Evolutionary conservation across 2,113 vertebrate species (phyloP), one percentile per base, ranked within the genome.

Genomic region (Callipepla californica): DNA sequence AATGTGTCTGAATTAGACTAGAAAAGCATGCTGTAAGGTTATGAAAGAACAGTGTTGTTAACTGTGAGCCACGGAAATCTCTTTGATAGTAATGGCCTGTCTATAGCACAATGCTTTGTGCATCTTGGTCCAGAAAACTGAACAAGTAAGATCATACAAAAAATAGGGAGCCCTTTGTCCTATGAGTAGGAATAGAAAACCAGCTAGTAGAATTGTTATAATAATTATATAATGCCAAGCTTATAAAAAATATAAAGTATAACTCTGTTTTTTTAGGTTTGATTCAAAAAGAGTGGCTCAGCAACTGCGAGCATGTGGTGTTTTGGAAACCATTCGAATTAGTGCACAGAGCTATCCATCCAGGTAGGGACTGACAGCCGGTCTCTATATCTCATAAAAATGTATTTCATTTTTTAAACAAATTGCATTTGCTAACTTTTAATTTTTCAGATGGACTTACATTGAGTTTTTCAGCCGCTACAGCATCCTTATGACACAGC

Each of bases 331-430:
- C 0, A 99, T 99, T 91, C 98, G 98, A 28, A 99, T 99, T 91
- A 99, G 99, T 69, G 98, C 99, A 1, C 99, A 99, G 97, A 99
- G 99, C 95, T 99, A 99, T 92, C 99, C 99, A 0, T 99, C 98
- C 96, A 98, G 98, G 98, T 99, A 79, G 5, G 38, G 22, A 28
- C 1, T 21, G 23, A 58, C 58, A 45, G 21, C 25, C 34, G 21
- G 19, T 36, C 11, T 36, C 42, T 1, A 0, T 34, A 0, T n/a
- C 44, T 77, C n/a, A 79, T 21, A 65, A 38, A 30, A 12, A 16
- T 17, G 51, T 53, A 53, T 53, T 50, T 65, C 55, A 44, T 18
- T 51, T 76, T 26, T 26, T 18, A 26, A 40, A 36, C 47, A 0
- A 61, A 61, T 34, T 40, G 7, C 22, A 65, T 75, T 68, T 66